phyloP scores from a whole-genome alignment of 64 coral and sea anemone species.

The Acropora yongei region DNA sequence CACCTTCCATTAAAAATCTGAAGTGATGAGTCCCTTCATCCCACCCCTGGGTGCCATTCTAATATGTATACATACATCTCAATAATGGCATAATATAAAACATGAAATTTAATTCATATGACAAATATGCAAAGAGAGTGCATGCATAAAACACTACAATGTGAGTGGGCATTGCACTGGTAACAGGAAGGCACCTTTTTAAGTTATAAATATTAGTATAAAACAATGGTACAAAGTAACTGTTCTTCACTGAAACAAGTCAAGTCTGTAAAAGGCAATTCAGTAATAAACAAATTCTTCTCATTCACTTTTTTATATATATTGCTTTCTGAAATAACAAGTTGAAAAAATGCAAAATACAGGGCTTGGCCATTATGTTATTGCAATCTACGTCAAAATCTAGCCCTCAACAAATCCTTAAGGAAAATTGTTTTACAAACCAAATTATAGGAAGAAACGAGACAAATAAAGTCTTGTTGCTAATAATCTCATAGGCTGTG shows the following conservation, averaged over 20 bases:
- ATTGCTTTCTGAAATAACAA: not conserved
- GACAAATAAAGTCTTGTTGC: not conserved
- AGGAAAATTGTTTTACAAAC: not conserved
- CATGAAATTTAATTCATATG: not conserved
- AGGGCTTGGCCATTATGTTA: not conserved
- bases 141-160: not conserved
- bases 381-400: not conserved
- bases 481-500: slow-evolving; percentile 1
- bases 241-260: not conserved
- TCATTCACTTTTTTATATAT: not conserved
- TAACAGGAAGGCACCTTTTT: not conserved
- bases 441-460: not conserved
- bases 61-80: not conserved
- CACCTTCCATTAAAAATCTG: not conserved
- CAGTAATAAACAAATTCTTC: not conserved
- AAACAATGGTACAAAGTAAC: not conserved
- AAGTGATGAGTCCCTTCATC: not conserved
- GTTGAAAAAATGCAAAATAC: not conserved
- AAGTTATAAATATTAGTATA: not conserved
- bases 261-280: not conserved
- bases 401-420: not conserved
- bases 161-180: not conserved
- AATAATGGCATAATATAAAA: not conserved
- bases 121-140: not conserved
- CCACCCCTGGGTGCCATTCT: not conserved